These are phyloP conservation scores for Rhyacophila evoluta DNA, from an alignment of 2,888 invertebrate species.

Conservation along the genomic window DNA sequence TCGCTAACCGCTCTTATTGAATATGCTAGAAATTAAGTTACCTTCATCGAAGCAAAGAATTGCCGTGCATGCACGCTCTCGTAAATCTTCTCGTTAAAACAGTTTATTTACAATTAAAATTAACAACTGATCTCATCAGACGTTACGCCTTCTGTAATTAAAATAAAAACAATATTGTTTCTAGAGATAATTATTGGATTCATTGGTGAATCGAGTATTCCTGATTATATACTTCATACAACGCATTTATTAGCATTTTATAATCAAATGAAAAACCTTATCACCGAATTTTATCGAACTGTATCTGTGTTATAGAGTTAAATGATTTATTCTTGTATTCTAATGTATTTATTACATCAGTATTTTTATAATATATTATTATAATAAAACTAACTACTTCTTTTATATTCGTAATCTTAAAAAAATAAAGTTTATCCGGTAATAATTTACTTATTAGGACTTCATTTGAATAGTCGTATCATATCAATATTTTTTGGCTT, in stretches of 20 bases:
- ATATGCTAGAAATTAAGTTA: background rate
- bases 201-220: background rate
- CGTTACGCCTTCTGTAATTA: slow-evolving; percentile 2
- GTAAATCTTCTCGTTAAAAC: slow-evolving; percentile 21
- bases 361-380: no score
- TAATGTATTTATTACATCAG: no score
- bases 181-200: background rate
- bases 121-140: slow-evolving; percentile 8
- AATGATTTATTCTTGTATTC: no score
- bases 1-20: background rate
- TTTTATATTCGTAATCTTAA: no score
- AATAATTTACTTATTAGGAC: no score
- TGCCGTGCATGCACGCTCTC: slow-evolving; percentile 6
- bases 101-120: slow-evolving; percentile 24
- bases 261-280: no score
- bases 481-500: no score
- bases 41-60: slow-evolving; percentile 8
- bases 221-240: background rate
- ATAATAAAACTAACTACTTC: no score
- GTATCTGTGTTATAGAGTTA: no score
- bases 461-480: no score
- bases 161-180: background rate
- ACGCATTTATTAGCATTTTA: background rate
- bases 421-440: no score
- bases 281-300: no score